Evolutionary conservation across 2,797 vertebrate genomes (phyloP).

Genomic region (Lemur catta): DNA sequence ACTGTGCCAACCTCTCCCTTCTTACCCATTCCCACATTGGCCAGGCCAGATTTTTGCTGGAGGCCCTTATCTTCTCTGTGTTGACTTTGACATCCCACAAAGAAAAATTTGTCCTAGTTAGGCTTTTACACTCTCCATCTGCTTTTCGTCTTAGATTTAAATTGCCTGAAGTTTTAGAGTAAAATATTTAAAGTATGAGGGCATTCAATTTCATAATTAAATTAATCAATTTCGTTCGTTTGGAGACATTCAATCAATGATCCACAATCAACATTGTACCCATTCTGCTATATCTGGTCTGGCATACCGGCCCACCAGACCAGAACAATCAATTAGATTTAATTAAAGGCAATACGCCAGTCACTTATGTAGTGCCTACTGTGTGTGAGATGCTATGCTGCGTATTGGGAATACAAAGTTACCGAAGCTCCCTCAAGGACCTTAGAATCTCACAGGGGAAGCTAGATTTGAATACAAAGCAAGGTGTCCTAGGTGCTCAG

Average conservation of each 20-base stretch:
- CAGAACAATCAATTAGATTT: neutral
- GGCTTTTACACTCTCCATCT: neutral
- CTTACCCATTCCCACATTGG: neutral
- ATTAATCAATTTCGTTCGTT: conserved; percentile 19
- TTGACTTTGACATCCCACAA: neutral
- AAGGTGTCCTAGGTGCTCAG: neutral
- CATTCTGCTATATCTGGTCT: neutral
- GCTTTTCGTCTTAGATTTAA: conserved; percentile 44
- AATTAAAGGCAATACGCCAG: neutral
- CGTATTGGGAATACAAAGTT: neutral
- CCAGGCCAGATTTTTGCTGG: neutral
- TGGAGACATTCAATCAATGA: conserved; percentile 15
- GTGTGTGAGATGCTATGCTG: neutral
- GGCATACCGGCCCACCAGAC: neutral
- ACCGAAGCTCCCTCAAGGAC: neutral
- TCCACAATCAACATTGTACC: neutral
- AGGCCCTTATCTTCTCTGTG: neutral
- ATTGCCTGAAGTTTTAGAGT: conserved; percentile 14
- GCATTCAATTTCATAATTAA: conserved; percentile 48
- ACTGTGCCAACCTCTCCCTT: neutral
- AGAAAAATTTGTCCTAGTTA: neutral
- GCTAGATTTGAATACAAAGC: neutral
- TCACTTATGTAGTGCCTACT: neutral
- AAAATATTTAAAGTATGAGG: conserved; percentile 42
- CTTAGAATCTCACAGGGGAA: neutral